These are phyloP conservation scores for Vombatus ursinus DNA, from an alignment of 2,113 vertebrate species.

Conservation along the genomic window DNA sequence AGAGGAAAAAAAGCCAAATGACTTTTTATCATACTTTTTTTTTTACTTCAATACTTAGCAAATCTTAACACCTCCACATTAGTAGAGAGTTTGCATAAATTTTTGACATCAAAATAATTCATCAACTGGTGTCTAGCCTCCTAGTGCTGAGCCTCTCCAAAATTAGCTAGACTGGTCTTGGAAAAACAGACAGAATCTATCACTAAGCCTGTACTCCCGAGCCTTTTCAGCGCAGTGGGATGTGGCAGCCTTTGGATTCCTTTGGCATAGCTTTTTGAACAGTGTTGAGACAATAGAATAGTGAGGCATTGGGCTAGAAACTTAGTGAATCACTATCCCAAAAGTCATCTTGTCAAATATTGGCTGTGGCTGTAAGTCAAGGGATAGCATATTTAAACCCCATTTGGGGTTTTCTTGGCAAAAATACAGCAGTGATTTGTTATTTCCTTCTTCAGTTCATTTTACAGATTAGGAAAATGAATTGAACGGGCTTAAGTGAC, in stretches of 20 bases:
- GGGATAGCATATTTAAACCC: neutral
- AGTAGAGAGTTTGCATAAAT: neutral
- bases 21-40: neutral
- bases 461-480: neutral
- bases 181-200: neutral
- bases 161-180: neutral
- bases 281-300: neutral
- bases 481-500: neutral
- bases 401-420: neutral
- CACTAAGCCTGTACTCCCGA: neutral
- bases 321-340: neutral
- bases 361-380: neutral
- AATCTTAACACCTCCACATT: neutral
- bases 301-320: neutral
- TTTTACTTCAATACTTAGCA: neutral
- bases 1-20: conserved; percentile 30
- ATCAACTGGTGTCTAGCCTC: neutral
- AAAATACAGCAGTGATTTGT: neutral
- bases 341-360: neutral
- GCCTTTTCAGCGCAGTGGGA: neutral
- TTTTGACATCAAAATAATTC: neutral
- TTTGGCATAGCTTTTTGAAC: neutral
- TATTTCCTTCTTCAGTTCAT: neutral
- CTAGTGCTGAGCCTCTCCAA: neutral
- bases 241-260: neutral